Percentiles rank a stretch among this genome's conserved stretches.
These are phyloP conservation scores for Parascotia fuliginaria DNA, from an alignment of 2,888 invertebrate species.

Conservation along the genomic window DNA sequence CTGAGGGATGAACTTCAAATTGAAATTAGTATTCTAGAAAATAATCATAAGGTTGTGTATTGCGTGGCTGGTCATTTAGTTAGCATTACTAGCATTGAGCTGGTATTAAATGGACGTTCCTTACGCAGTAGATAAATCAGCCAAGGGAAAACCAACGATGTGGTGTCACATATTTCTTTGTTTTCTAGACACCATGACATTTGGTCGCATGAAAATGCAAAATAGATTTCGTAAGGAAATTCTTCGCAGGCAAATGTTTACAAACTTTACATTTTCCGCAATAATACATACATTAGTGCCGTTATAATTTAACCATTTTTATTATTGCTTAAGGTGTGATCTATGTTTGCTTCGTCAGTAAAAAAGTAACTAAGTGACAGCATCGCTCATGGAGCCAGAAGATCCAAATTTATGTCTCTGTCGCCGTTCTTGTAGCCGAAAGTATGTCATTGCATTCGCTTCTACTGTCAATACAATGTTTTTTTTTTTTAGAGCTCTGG, in stretches of 20 bases:
- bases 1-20: constrained; percentile 17
- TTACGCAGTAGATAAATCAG: constrained; percentile 61
- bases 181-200: constrained; percentile 55
- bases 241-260: constrained; percentile 36
- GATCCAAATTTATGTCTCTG: too few species aligned
- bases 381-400: too few species aligned
- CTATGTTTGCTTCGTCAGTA: too few species aligned
- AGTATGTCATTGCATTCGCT: too few species aligned
- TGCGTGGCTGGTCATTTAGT: constrained; percentile 24
- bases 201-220: constrained; percentile 53
- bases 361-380: too few species aligned
- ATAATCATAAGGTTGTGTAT: constrained; percentile 39
- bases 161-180: constrained; percentile 49
- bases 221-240: constrained; percentile 33
- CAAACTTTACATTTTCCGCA: too few species aligned
- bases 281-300: too few species aligned
- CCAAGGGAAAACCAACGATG: constrained; percentile 59
- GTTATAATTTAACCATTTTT: too few species aligned
- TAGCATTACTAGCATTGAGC: constrained; percentile 36
- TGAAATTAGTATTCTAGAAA: constrained; percentile 23
- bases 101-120: constrained; percentile 59
- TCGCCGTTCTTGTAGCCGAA: too few species aligned
- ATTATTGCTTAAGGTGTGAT: too few species aligned
- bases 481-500: too few species aligned
- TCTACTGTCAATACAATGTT: too few species aligned